Base-by-base conservation (phyloP, 2,888 invertebrate genomes). In the Hydroisotoma schaefferi region DNA sequence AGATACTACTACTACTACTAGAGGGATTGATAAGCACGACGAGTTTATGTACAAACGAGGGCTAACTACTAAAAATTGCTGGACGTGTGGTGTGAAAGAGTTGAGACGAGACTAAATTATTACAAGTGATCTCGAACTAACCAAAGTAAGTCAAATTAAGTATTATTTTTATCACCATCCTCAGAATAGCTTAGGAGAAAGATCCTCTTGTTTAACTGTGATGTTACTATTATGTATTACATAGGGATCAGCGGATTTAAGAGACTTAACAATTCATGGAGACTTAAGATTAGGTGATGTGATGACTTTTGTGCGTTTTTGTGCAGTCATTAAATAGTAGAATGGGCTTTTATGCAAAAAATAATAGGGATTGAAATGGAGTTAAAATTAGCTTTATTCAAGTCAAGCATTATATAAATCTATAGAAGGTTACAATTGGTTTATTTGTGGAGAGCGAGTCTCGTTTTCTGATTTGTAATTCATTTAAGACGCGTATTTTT, bases 71-170 rank as follows among this genome's bases (percentile, higher is more conserved):
- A 18, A 47, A 47, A 15, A 25, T 23, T 22, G 47, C 47, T 47
- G 51, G 15, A 52, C 28, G 51, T 52, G 51, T 52, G 51, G 28
- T 15, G 22, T 4, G 20, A 37, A 38, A 15, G 38, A 43, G 26
- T 15, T 18, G n/a, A 49, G 8, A 29, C 20, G 18, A 4, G 20
- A 49, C 49, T 26, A 27, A 27, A 6, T 18, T 22, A 40, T 25
- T 20, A 18, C 5, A 46, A 8, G 10, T 46, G 18, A 25, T 15
- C 53, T 33, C 18, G 43, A 53, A 37, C 25, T 53, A 53, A 53
- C 20, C 25, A 38, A 53, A 53, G 53, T 53, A 53, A 53, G 53
- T 53, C 53, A 53, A 53, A 53, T 53, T 25, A 53, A 6, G 27
- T 20, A 28, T 18, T 6, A 5, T 49, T 26, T 18, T 25, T 26